phyloP scores from a whole-genome alignment of 2,888 invertebrate species.

The Oasisia sp. region DNA sequence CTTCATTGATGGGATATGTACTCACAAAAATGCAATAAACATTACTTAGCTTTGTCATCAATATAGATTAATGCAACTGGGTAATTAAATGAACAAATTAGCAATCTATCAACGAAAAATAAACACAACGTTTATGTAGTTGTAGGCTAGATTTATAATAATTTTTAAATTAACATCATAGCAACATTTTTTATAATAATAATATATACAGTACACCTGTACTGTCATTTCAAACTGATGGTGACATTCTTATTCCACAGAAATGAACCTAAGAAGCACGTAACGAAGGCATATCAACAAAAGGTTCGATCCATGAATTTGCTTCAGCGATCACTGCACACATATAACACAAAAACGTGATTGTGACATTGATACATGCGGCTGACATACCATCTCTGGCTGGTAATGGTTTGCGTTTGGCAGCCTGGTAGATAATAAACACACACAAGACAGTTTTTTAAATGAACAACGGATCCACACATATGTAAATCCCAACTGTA shows the following conservation, averaged over 20 bases:
- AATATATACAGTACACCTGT: no score
- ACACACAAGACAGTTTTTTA: background rate
- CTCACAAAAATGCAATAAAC: no score
- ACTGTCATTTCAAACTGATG: background rate
- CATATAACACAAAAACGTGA: background rate
- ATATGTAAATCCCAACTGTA: background rate
- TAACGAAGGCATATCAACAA: background rate
- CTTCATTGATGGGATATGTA: no score
- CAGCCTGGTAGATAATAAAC: background rate
- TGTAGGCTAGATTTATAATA: no score
- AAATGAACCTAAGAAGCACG: background rate
- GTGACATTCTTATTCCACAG: background rate
- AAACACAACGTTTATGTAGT: no score
- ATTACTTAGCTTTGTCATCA: no score
- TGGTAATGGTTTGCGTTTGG: background rate
- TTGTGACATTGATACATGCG: background rate
- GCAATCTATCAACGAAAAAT: no score
- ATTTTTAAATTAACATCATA: no score
- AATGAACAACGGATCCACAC: background rate
- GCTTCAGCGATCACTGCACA: background rate
- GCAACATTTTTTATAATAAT: no score
- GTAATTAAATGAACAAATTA: no score
- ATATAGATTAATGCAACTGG: no score
- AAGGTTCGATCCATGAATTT: background rate
- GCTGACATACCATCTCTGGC: background rate